Evolutionary conservation across 1,140 invertebrate species (phyloP).

Genomic region (Mercenaria mercenaria): DNA sequence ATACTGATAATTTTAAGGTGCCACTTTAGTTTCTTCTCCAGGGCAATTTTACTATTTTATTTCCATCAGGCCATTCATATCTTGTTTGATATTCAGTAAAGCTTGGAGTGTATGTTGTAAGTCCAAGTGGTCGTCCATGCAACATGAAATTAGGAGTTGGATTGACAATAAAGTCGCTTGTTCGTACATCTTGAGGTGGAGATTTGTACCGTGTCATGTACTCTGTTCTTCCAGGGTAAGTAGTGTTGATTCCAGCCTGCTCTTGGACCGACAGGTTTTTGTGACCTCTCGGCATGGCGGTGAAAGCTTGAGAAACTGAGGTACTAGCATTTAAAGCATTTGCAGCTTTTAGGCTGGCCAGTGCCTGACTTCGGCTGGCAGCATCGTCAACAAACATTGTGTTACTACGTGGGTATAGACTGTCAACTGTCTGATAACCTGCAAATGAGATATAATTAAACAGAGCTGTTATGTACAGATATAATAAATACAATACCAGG

Average conservation of each 20-base stretch:
- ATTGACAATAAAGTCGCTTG: constrained; percentile 83
- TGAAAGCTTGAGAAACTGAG: constrained; percentile 16
- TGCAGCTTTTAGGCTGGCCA: constrained; percentile 72
- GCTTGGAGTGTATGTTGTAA: constrained; percentile 70
- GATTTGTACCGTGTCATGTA: constrained; percentile 81
- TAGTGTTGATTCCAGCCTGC: constrained; percentile 85
- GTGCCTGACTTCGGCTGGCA: constrained; percentile 64
- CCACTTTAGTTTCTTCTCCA: constrained; percentile 77
- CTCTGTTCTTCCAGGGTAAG: constrained; percentile 84
- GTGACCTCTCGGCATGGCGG: constrained; percentile 61
- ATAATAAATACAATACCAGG: neutral
- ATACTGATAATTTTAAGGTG: neutral
- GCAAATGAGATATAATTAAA: constrained; percentile 27
- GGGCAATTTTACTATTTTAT: constrained; percentile 82
- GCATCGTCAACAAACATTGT: constrained; percentile 68
- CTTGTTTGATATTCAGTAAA: constrained; percentile 84
- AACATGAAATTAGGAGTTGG: constrained; percentile 82
- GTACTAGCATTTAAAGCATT: constrained; percentile 77
- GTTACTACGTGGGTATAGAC: constrained; percentile 78
- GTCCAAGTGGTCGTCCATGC: constrained; percentile 81
- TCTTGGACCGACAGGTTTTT: constrained; percentile 82
- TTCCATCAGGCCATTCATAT: constrained; percentile 84
- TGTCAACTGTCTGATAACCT: constrained; percentile 83
- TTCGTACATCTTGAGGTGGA: constrained; percentile 73
- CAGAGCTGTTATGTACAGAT: neutral